Evolutionary conservation across 2,113 vertebrate species (phyloP).

Genomic region (Mesitornis unicolor): DNA sequence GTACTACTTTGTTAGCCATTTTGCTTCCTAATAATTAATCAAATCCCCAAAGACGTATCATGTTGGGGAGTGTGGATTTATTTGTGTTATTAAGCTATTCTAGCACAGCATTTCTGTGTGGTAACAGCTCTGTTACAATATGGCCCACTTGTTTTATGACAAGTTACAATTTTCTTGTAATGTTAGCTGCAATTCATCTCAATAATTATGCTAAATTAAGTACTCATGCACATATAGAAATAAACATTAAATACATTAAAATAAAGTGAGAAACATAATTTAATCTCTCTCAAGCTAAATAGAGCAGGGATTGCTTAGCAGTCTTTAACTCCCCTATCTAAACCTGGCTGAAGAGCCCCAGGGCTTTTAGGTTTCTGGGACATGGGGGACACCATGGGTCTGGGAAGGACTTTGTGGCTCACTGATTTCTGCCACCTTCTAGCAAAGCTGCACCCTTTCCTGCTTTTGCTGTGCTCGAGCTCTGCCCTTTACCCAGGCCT

Average conservation of each 20-base stretch:
- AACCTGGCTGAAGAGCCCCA: background rate
- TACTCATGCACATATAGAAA: conserved; percentile 72
- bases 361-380: background rate
- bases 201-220: conserved; percentile 81
- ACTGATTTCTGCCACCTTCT: background rate
- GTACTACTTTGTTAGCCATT: conserved; percentile 72
- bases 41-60: conserved; percentile 63
- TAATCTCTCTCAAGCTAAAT: conserved; percentile 24
- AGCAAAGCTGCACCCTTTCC: background rate
- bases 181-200: conserved; percentile 74
- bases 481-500: background rate
- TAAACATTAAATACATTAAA: conserved; percentile 72
- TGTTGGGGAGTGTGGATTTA: conserved; percentile 55
- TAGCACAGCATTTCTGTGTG: conserved; percentile 53
- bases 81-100: conserved; percentile 71
- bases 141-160: conserved; percentile 74
- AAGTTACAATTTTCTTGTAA: conserved; percentile 84
- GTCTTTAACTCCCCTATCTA: background rate
- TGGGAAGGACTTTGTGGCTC: background rate
- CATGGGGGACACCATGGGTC: fast-evolving
- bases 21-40: conserved; percentile 78
- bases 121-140: conserved; percentile 66
- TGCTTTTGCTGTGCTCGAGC: background rate
- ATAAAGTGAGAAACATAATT: conserved; percentile 58
- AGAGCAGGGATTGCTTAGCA: background rate